Conservation (phyloP, 2,888 invertebrate genomes). For the Enchytraeus crypticus region DNA sequence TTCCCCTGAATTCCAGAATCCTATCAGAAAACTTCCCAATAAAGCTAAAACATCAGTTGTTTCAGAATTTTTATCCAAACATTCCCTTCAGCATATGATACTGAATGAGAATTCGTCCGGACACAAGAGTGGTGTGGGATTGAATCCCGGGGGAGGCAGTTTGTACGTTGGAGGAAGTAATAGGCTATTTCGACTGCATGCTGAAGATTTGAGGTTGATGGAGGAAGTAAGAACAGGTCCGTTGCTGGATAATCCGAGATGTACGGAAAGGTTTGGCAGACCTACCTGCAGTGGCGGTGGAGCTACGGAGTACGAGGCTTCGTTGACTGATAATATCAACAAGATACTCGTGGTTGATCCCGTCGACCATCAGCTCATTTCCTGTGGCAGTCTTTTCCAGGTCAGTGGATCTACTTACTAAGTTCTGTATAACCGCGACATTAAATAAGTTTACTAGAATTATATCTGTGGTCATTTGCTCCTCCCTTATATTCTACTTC, state of each 20-base stretch:
- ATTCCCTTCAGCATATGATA: too few species aligned
- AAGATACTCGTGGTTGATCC: constrained; percentile 37
- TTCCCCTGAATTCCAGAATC: too few species aligned
- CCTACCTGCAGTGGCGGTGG: constrained; percentile 9
- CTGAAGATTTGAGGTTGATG: not conserved
- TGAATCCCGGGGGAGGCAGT: not conserved
- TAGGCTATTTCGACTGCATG: not conserved
- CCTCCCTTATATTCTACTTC: too few species aligned
- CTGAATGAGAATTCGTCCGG: too few species aligned
- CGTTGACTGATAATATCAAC: constrained; percentile 36
- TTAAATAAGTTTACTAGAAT: too few species aligned
- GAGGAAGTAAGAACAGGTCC: constrained; percentile 13
- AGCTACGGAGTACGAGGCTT: not conserved
- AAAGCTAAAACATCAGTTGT: too few species aligned
- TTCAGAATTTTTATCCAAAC: too few species aligned
- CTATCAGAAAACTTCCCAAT: too few species aligned
- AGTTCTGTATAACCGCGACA: too few species aligned
- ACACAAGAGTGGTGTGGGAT: too few species aligned
- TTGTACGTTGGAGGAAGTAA: not conserved
- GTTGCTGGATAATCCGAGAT: constrained; percentile 11
- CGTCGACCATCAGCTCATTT: constrained; percentile 34
- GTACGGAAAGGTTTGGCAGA: constrained; percentile 8
- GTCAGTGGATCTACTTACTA: constrained; percentile 29
- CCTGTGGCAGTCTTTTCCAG: constrained; percentile 43
- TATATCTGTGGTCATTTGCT: too few species aligned